Conservation (phyloP, 2,888 invertebrate species). For the Alcis repandata region DNA sequence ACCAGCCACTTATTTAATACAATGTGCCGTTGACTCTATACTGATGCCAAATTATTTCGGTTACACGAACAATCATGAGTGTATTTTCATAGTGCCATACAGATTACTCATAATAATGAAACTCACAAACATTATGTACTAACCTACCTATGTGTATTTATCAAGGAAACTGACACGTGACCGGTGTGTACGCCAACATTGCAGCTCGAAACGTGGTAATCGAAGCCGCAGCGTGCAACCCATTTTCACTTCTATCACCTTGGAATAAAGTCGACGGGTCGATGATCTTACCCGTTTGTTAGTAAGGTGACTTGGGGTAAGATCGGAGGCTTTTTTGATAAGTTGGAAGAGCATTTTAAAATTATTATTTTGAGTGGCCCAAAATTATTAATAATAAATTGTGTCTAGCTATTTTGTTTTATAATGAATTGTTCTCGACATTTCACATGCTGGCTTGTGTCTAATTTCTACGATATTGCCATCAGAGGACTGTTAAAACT, state of each 20-base stretch:
- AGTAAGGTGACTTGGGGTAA: slow-evolving; percentile 2
- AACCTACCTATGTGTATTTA: slow-evolving; percentile 21
- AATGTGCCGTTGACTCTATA: neutral
- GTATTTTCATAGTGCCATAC: slow-evolving; percentile 9
- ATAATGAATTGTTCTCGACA: neutral
- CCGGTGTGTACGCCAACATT: slow-evolving; percentile 10
- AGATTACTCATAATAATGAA: slow-evolving; percentile 30
- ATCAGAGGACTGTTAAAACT: neutral
- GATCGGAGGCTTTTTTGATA: neutral
- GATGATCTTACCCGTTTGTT: neutral
- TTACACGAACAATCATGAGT: slow-evolving; percentile 6
- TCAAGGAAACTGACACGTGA: slow-evolving; percentile 29
- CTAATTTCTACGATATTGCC: neutral
- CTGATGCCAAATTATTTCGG: slow-evolving; percentile 13
- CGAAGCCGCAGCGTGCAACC: neutral
- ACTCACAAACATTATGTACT: slow-evolving; percentile 14
- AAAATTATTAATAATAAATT: neutral
- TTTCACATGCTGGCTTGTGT: neutral
- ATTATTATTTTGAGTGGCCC: neutral
- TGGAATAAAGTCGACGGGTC: slow-evolving; percentile 13
- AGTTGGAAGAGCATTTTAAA: neutral
- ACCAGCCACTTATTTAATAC: slow-evolving; percentile 3
- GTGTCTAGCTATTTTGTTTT: neutral
- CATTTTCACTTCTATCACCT: slow-evolving; percentile 10
- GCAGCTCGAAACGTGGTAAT: slow-evolving; percentile 3